These are phyloP conservation scores for Muschampia plurimacula DNA, from an alignment of 2,888 invertebrate species.

Conservation along the genomic window DNA sequence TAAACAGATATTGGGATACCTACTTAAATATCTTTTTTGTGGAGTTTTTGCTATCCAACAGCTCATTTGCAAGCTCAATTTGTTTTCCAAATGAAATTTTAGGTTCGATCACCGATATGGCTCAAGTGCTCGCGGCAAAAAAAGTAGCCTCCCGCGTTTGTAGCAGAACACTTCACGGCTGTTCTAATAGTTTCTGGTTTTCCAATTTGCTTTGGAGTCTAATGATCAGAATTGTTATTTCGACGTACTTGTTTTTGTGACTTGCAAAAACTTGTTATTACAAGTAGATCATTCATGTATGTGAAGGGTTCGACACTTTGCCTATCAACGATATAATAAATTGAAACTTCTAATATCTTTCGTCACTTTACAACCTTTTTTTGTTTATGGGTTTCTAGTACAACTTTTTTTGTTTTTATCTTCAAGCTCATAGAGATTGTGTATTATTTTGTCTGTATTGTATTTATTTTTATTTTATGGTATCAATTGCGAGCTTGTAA, in stretches of 20 bases:
- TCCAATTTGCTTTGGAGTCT: constrained; percentile 35
- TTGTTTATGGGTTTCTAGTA: too few relatives aligned
- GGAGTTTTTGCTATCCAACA: constrained; percentile 26
- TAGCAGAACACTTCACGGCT: constrained; percentile 23
- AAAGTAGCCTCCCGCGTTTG: constrained; percentile 14
- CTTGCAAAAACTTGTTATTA: constrained; percentile 32
- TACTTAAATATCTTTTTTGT: constrained; percentile 36
- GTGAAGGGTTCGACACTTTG: constrained; percentile 34
- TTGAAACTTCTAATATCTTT: too few relatives aligned
- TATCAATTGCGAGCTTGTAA: too few relatives aligned
- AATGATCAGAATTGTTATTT: constrained; percentile 26
- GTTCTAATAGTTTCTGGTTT: constrained; percentile 38
- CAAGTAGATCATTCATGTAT: constrained; percentile 24
- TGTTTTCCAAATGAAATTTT: constrained; percentile 39
- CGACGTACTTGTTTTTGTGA: constrained; percentile 28
- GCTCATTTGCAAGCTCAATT: constrained; percentile 41
- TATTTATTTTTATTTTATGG: too few relatives aligned
- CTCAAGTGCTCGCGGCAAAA: constrained; percentile 15
- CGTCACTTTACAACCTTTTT: too few relatives aligned
- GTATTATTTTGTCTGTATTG: too few relatives aligned
- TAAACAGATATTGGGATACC: constrained; percentile 38
- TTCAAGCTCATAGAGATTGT: too few relatives aligned
- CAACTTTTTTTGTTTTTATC: too few relatives aligned
- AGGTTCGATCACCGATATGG: constrained; percentile 38
- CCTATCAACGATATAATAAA: constrained; percentile 21